phyloP scores from a whole-genome alignment of 2,797 vertebrate genomes.

The Pseudochromis fuscus region DNA sequence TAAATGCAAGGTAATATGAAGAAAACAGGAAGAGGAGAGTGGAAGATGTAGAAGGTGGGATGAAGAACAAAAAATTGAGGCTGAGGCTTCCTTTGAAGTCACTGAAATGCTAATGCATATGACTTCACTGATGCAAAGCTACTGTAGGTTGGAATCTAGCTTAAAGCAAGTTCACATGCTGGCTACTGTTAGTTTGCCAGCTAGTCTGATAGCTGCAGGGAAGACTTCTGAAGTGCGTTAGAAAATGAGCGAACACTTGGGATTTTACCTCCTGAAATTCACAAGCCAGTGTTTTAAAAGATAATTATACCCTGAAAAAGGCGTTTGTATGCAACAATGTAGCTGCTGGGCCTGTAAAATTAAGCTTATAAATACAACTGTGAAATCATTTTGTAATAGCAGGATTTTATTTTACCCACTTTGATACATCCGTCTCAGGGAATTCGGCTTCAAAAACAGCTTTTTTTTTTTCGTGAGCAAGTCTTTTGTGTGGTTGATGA shows the following conservation, averaged over 20 bases:
- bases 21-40: not conserved
- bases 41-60: too few relatives aligned
- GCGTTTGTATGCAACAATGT: not conserved
- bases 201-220: slow-evolving; percentile 3
- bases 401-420: not conserved
- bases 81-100: slow-evolving; percentile 30
- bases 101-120: slow-evolving; percentile 12
- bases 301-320: not conserved
- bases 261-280: not conserved
- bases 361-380: not conserved
- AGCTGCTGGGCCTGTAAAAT: not conserved
- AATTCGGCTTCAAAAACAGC: not conserved
- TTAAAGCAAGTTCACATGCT: not conserved
- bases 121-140: slow-evolving; percentile 23
- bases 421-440: not conserved
- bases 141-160: not conserved
- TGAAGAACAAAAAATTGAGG: not conserved
- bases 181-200: not conserved
- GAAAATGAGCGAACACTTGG: slow-evolving; percentile 3
- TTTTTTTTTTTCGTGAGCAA: slow-evolving; percentile 27
- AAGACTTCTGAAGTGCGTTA: not conserved
- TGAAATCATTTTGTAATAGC: not conserved
- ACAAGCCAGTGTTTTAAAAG: not conserved
- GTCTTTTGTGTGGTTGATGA: slow-evolving; percentile 24
- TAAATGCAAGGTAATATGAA: too few relatives aligned